Base-by-base conservation (phyloP, 2,113 vertebrate species). In the Acrocephalus kingi region DNA sequence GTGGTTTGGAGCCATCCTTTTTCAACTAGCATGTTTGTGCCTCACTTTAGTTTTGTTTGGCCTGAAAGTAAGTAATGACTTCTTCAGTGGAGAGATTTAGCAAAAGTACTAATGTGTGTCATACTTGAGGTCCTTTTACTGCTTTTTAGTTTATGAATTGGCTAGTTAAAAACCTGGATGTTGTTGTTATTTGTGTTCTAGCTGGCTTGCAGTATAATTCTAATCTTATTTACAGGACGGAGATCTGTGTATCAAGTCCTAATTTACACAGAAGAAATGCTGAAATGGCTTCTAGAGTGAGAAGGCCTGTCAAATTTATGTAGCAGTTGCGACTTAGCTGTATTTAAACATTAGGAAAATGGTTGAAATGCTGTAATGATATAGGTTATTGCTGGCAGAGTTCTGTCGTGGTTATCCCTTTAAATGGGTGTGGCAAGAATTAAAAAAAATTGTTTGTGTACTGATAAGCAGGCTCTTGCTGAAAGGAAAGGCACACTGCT, bases 401-500 rank as follows among this genome's bases (percentile, higher is more conserved):
- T 64, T 87, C 75, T 83, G 55, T 61, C 6, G 2, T 30, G 33
- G 59, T 73, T 92, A 21, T 75, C 77, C 91, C 87, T 88, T 96
- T 90, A 94, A 95, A 89, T 94, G 94, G 84, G 94, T 95, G 85
- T 91, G 94, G 80, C 63, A 88, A 85, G 93, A 95, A 63, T 30
- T 2, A 2, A 74, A 85, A 83, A 92, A 81, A 77, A 45, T 31
- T 59, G 68, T 67, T 80, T 93, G 41, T 91, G 78, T 93, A 20
- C 91, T 89, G 96, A 97, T 95, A 94, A 96, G 94, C 84, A 69
- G 43, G 51, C 90, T 93, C 71, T 74, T 80, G 76, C 94, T 92
- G 84, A 33, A 63, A 84, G 94, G 91, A 68, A 90, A 23, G n/a
- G 51, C 63, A 19, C 35, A 19, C 66, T 87, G 74, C 93, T 81